These are phyloP conservation scores for Sesia bembeciformis DNA, from an alignment of 2,888 invertebrate species.

Conservation along the genomic window DNA sequence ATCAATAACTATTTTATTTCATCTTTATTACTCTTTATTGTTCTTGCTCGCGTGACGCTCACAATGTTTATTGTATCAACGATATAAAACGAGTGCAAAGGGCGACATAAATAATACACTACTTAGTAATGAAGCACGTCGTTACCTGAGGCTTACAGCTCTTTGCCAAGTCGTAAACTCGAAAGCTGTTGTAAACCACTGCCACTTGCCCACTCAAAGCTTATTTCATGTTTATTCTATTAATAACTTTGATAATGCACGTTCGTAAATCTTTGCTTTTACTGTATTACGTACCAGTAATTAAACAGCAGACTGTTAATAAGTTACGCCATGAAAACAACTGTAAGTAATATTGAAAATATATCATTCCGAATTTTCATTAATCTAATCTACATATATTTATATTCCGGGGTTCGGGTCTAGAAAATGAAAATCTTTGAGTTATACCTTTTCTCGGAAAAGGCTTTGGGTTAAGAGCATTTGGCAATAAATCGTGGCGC, in stretches of 20 bases:
- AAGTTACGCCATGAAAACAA: not conserved
- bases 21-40: not conserved
- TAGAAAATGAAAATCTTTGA: constrained; percentile 38
- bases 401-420: constrained; percentile 4
- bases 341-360: too few relatives aligned
- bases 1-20: not conserved
- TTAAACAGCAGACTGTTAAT: not conserved
- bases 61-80: constrained; percentile 27
- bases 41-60: constrained; percentile 15
- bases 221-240: constrained; percentile 12
- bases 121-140: constrained; percentile 51
- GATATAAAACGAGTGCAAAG: constrained; percentile 29
- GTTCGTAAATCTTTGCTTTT: constrained; percentile 14
- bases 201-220: constrained; percentile 5
- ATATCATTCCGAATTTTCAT: not conserved
- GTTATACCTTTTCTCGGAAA: constrained; percentile 30
- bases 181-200: constrained; percentile 29
- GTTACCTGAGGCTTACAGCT: constrained; percentile 41
- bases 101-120: constrained; percentile 42
- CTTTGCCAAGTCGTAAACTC: constrained; percentile 37
- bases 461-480: constrained; percentile 61
- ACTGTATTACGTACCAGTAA: not conserved
- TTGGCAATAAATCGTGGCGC: constrained; percentile 62
- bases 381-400: not conserved
- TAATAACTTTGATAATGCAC: constrained; percentile 9